Percentiles rank a stretch among this genome's conserved stretches.
These are phyloP conservation scores for Melipona beecheii DNA, from an alignment of 2,888 invertebrate species.

Conservation along the genomic window DNA sequence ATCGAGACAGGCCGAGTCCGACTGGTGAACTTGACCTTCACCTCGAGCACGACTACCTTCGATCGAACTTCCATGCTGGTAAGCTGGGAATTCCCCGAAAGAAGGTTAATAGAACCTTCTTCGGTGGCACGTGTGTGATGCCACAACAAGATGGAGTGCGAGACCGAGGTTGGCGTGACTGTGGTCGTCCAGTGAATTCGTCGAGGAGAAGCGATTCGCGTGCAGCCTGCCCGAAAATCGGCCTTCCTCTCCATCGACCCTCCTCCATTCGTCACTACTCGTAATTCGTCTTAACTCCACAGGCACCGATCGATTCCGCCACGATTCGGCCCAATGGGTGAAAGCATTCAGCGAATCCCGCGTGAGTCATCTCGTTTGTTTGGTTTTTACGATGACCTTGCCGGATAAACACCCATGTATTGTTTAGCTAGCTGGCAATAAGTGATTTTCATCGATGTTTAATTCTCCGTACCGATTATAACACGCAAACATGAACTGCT, in stretches of 20 bases:
- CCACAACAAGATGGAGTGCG: slow-evolving; percentile 35
- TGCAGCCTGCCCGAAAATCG: slow-evolving; percentile 48
- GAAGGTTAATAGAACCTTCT: slow-evolving; percentile 66
- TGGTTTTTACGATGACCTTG: slow-evolving; percentile 60
- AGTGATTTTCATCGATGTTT: slow-evolving; percentile 42
- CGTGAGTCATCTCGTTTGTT: slow-evolving; percentile 67
- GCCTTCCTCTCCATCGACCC: neutral
- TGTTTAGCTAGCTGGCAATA: slow-evolving; percentile 13
- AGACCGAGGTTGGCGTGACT: slow-evolving; percentile 43
- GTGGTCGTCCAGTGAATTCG: neutral
- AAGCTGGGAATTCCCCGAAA: slow-evolving; percentile 70
- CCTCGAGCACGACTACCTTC: slow-evolving; percentile 65
- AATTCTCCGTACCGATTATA: slow-evolving; percentile 3
- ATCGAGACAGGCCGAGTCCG: slow-evolving; percentile 55
- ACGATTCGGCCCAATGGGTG: slow-evolving; percentile 55
- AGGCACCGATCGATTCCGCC: slow-evolving; percentile 57
- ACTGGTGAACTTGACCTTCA: slow-evolving; percentile 75
- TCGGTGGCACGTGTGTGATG: slow-evolving; percentile 44
- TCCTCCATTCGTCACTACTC: neutral
- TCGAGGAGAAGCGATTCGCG: slow-evolving; percentile 39
- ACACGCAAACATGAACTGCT: neutral
- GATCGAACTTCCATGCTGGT: slow-evolving; percentile 61
- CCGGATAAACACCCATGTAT: slow-evolving; percentile 57
- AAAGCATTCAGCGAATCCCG: slow-evolving; percentile 67
- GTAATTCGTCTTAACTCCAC: slow-evolving; percentile 48